A percentile compares a stretch with the other conserved stretches of the same genome.
These are phyloP conservation scores for Alethe castanea DNA, from an alignment of 2,113 vertebrate species.

Conservation along the genomic window DNA sequence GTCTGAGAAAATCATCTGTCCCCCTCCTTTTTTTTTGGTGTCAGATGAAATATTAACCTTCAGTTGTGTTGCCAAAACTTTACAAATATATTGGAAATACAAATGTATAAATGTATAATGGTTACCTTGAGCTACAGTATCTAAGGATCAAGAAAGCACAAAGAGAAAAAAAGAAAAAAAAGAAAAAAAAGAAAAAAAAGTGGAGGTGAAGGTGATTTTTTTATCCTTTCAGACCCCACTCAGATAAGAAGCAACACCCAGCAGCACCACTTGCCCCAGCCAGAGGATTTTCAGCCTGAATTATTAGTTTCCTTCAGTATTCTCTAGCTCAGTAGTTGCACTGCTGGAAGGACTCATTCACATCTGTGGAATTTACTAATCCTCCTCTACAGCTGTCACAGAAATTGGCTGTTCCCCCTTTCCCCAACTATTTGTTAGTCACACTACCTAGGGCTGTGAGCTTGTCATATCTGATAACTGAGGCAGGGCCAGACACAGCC, in stretches of 20 bases:
- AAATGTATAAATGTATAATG: background rate
- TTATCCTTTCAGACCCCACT: background rate
- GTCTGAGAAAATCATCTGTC: background rate
- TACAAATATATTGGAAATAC: background rate
- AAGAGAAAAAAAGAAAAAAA: background rate
- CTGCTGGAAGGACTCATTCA: conserved; percentile 39
- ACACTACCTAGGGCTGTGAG: conserved; percentile 1
- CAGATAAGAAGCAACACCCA: background rate
- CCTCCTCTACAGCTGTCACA: background rate
- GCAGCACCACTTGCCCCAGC: background rate
- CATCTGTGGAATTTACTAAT: conserved; percentile 24
- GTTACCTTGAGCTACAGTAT: background rate
- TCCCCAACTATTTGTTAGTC: conserved; percentile 8
- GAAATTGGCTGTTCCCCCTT: conserved; percentile 6
- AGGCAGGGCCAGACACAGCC: background rate
- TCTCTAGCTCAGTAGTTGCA: background rate
- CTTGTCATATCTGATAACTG: background rate
- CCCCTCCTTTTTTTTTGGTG: background rate
- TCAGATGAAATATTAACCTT: background rate
- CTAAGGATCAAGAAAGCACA: background rate
- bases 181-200: background rate
- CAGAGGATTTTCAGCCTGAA: background rate
- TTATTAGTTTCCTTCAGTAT: background rate
- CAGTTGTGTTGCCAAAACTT: background rate
- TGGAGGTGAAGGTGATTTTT: background rate